These are phyloP conservation scores for Pampus argenteus DNA, from an alignment of 2,797 vertebrate genomes.

Conservation along the genomic window DNA sequence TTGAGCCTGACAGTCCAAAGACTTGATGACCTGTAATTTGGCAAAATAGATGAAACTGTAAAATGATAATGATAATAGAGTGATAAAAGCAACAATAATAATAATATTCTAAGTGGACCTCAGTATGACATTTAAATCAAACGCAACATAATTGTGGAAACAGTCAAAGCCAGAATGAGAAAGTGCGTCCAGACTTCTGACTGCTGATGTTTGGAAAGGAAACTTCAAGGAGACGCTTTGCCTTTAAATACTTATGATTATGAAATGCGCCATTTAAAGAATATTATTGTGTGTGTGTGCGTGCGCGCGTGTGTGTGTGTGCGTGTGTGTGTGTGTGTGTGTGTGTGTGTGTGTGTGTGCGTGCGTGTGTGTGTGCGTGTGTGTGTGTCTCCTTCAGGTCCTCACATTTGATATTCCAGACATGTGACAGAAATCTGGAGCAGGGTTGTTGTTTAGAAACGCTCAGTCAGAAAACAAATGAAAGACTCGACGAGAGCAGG, in stretches of 20 bases:
- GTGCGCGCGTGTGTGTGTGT: constrained; percentile 13
- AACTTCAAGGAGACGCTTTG: too few relatives aligned
- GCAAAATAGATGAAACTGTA: not conserved
- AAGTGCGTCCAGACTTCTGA: too few relatives aligned
- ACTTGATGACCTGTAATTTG: too few relatives aligned
- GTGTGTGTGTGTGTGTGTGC: constrained; percentile 1
- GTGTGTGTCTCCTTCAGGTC: constrained; percentile 3
- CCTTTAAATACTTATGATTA: not conserved
- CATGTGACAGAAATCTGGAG: constrained; percentile 37
- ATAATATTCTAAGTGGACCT: too few relatives aligned
- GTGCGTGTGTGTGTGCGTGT: constrained; percentile 19
- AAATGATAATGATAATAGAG: too few relatives aligned
- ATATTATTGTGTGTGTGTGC: constrained; percentile 7
- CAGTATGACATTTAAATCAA: too few relatives aligned
- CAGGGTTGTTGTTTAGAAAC: constrained; percentile 4
- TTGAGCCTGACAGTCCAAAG: too few relatives aligned
- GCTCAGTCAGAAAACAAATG: constrained; percentile 1
- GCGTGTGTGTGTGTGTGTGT: constrained; percentile 24
- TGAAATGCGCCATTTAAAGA: not conserved
- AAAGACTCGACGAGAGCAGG: too few relatives aligned
- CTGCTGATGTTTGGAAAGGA: too few relatives aligned
- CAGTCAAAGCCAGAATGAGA: too few relatives aligned
- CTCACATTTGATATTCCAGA: constrained; percentile 38
- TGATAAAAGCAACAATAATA: too few relatives aligned
- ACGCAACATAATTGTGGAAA: too few relatives aligned